Conservation (phyloP, 2,888 invertebrate genomes). For the Coronaproctus castanopsis region DNA sequence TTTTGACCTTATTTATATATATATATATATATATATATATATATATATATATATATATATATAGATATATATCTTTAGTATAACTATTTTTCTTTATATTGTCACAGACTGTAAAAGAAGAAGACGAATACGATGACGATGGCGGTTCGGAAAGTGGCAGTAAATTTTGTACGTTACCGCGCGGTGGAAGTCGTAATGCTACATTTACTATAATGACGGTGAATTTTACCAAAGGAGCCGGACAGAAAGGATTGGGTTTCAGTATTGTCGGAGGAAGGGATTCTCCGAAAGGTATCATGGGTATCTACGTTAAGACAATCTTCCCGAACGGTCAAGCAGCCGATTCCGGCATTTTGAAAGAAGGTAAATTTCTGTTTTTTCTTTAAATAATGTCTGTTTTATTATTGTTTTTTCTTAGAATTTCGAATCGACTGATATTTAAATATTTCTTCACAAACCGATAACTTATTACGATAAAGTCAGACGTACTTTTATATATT, state of each 20-base stretch:
- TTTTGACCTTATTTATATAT: background rate
- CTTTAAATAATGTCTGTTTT: no score
- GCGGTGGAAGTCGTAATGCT: constrained; percentile 31
- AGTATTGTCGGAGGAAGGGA: constrained; percentile 76
- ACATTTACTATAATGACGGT: constrained; percentile 36
- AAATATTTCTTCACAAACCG: no score
- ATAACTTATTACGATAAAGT: no score
- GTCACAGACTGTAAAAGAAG: constrained; percentile 14
- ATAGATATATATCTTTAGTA: background rate
- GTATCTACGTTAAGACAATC: constrained; percentile 71
- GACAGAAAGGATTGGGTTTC: constrained; percentile 68
- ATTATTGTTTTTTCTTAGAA: no score
- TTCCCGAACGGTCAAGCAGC: constrained; percentile 70
- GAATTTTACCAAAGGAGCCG: constrained; percentile 55
- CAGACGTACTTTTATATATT: no score
- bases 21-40: background rate
- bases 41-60: background rate
- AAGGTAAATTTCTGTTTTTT: constrained; percentile 52
- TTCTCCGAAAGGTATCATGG: constrained; percentile 66
- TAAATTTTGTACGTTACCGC: constrained; percentile 37
- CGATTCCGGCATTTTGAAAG: constrained; percentile 52
- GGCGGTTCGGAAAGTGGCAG: constrained; percentile 31
- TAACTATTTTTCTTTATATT: background rate
- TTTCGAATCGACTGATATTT: no score
- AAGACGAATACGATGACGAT: constrained; percentile 23